Conservation (phyloP, 2,797 vertebrate genomes). For the Pyrocephalus nanus region DNA sequence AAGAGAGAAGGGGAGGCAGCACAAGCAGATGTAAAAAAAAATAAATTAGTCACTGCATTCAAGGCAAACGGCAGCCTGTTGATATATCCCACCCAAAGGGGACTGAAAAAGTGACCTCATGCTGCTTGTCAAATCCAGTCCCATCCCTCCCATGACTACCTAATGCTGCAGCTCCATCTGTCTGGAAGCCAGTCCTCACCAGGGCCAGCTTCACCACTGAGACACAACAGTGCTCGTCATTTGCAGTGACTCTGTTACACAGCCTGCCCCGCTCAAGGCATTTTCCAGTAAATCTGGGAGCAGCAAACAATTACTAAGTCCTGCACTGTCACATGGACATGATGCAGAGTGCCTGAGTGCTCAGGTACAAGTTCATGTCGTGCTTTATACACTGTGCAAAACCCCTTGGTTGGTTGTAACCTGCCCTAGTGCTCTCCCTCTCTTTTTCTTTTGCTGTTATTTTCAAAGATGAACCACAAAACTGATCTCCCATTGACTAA, state of each 20-base stretch:
- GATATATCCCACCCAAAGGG: constrained; percentile 51
- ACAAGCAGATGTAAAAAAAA: background rate
- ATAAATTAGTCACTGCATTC: background rate
- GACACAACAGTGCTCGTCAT: background rate
- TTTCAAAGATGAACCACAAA: background rate
- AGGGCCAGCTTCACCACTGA: background rate
- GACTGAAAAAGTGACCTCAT: constrained; percentile 59
- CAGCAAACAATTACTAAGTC: background rate
- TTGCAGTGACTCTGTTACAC: background rate
- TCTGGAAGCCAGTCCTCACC: background rate
- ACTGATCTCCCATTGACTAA: background rate
- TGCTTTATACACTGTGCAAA: background rate
- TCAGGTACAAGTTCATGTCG: background rate
- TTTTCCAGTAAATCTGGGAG: constrained; percentile 4
- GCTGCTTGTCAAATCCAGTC: constrained; percentile 31
- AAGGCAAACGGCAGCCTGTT: background rate
- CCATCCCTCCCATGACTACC: constrained; percentile 56
- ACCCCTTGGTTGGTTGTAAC: background rate
- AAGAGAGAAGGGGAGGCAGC: background rate
- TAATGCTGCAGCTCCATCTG: background rate
- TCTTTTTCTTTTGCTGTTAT: background rate
- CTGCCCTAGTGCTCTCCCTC: background rate
- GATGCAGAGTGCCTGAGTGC: background rate
- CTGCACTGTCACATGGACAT: background rate
- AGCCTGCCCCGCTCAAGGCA: background rate